Evolutionary conservation across 2,888 invertebrate genomes (phyloP), one percentile per base, ranked within the genome.

Genomic region (Tuta absoluta): DNA sequence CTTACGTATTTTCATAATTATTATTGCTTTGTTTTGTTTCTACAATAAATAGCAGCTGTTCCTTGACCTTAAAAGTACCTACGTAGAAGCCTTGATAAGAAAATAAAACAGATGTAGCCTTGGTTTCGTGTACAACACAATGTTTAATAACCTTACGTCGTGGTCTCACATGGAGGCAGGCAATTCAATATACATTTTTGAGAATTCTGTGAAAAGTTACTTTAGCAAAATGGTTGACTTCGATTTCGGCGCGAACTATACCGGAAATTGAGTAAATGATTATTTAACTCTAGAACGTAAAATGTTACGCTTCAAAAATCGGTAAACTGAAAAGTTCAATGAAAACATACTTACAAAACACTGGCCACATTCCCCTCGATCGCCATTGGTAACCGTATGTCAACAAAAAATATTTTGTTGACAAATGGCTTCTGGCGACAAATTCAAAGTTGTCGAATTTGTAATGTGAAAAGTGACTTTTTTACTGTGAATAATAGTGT

Each of bases 371-470:
- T 74, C 69, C 71, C 69, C 75, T 74, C 71, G 67, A 87, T 88
- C 77, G 81, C 82, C 78, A 86, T 83, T 89, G 86, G 89, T 84
- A 86, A 91, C 91, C 79, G 83, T 78, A 75, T 79, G 91, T 87
- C 91, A 91, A 91, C 89, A 89, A 78, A 85, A 84, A 78, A 81
- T 81, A 78, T 75, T 79, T 81, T 88, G 85, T 89, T 89, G 89
- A 90, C 87, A 86, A 89, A 87, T 87, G 87, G 84, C 86, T 73
- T 79, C 79, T 75, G 76, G 79, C 80, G 82, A 81, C 76, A 81
- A 85, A 82, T 86, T 86, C 80, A 82, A 90, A 90, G 79, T 83
- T 79, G 66, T 71, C 71, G 76, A 76, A 75, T 76, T 81, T 80
- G 81, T 74, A 72, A 76, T 79, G 75, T 76, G 71, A 75, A 73